These are phyloP conservation scores for Sula dactylatra DNA, from an alignment of 2,113 vertebrate species.

Conservation along the genomic window DNA sequence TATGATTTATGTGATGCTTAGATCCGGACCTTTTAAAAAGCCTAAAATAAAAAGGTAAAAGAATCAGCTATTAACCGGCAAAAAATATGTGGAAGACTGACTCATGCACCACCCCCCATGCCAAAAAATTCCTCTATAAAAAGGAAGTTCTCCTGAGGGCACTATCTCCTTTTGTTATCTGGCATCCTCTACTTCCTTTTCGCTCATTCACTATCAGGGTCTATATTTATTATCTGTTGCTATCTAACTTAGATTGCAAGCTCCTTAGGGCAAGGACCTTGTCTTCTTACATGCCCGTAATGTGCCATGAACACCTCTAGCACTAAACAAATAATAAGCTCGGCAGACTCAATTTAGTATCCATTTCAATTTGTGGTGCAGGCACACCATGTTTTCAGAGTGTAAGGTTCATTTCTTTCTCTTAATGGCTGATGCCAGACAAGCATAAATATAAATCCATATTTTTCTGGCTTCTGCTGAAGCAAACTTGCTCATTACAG, in stretches of 20 bases:
- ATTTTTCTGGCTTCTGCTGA: background rate
- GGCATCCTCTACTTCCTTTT: background rate
- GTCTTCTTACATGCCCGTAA: slow-evolving; percentile 30
- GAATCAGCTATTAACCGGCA: background rate
- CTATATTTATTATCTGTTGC: slow-evolving; percentile 44
- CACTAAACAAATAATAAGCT: slow-evolving; percentile 52
- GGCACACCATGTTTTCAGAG: background rate
- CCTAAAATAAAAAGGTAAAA: background rate
- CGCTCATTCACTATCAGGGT: background rate
- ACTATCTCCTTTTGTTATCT: background rate
- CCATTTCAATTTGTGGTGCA: slow-evolving; percentile 57
- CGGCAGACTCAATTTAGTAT: slow-evolving; percentile 42
- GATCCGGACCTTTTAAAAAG: background rate
- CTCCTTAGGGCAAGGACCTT: slow-evolving; percentile 37
- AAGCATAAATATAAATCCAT: slow-evolving; percentile 28
- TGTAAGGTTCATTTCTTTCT: slow-evolving; percentile 9
- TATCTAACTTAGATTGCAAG: slow-evolving; percentile 31
- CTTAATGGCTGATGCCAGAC: background rate
- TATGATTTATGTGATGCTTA: background rate
- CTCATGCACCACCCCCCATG: rapidly evolving
- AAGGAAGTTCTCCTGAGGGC: background rate
- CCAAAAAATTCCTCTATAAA: background rate
- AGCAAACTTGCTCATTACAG: slow-evolving; percentile 32
- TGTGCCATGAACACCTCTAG: slow-evolving; percentile 23
- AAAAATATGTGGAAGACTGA: background rate